Percentiles rank a stretch among this genome's conserved stretches.
Conservation (phyloP, 2,797 vertebrate genomes). For the Craterocephalus amniculus region DNA sequence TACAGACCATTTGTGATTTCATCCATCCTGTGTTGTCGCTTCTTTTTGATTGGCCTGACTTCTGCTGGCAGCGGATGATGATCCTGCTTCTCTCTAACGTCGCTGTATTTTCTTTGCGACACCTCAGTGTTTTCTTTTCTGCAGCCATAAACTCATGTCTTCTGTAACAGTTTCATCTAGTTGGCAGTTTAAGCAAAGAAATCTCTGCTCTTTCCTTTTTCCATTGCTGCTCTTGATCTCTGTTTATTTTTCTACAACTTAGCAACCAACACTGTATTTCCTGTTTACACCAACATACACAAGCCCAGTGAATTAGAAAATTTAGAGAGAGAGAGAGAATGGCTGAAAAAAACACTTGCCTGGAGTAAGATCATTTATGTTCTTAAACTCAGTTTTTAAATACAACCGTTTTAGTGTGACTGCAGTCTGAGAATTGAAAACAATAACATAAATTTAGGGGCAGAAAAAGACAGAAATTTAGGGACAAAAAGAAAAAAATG, state of each 20-base stretch:
- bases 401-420: not conserved
- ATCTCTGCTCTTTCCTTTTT: not conserved
- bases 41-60: not conserved
- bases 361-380: not conserved
- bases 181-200: not conserved
- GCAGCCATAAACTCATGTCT: not conserved
- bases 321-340: not conserved
- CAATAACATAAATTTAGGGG: no score
- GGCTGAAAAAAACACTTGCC: not conserved
- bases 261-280: not conserved
- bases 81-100: not conserved
- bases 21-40: not conserved
- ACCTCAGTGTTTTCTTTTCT: not conserved
- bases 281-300: not conserved
- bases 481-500: slow-evolving; percentile 6
- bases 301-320: not conserved
- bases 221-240: not conserved
- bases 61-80: not conserved
- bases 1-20: not conserved
- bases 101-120: not conserved
- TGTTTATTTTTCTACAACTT: not conserved
- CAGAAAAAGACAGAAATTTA: slow-evolving; percentile 6
- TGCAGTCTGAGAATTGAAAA: no score
- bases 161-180: not conserved
- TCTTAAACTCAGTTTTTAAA: not conserved